Evolutionary conservation across 92 coral and sea anemone species (phyloP), one percentile per base, ranked within the genome.

Genomic region (Phenganax stokvisi): DNA sequence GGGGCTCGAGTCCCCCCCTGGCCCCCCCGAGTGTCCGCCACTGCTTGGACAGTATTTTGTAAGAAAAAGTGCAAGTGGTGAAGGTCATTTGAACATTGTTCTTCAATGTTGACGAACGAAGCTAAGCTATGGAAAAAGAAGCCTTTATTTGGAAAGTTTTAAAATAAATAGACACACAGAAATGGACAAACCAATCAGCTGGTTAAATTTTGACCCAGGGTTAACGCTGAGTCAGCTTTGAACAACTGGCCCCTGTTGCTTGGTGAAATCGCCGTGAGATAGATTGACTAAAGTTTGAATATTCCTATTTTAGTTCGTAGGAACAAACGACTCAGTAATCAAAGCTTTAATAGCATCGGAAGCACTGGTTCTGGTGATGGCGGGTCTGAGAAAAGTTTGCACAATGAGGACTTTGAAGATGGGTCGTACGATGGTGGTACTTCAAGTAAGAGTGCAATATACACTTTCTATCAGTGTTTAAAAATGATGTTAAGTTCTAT

Each of bases 261-360:
- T 59, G 65, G 65, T 59, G 25, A 59, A 59, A 37, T 37, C 47
- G 47, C 47, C 47, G 47, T 37, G 47, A 37, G 5, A 37, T 37
- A 37, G 47, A 1, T 37, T 37, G 3, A 37, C 5, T 15, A 17
- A 17, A 12, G 29, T 20, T 73, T 73, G 44, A 54, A 13, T 1
- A 8, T 73, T 52, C 12, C 8, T 29, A 8, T 44, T 55, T 44
- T 51, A 75, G 80, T 75, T 56, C 80, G 80, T 6, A 56, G 29
- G 56, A 75, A 56, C 12, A 56, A 55, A 56, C 60, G 80, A 51
- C 66, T 15, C 15, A 75, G 80, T 51, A 44, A 56, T 52, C n/a
- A 27, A 16, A 75, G 80, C 54, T 20, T 25, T 75, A 8, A 58
- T n/a, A 75, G 80, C 20, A 11, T 17, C 6, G 47, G 16, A 75